Evolutionary conservation across 2,113 vertebrate genomes (phyloP), one percentile per base, ranked within the genome.

Genomic region (Peromyscus maniculatus): DNA sequence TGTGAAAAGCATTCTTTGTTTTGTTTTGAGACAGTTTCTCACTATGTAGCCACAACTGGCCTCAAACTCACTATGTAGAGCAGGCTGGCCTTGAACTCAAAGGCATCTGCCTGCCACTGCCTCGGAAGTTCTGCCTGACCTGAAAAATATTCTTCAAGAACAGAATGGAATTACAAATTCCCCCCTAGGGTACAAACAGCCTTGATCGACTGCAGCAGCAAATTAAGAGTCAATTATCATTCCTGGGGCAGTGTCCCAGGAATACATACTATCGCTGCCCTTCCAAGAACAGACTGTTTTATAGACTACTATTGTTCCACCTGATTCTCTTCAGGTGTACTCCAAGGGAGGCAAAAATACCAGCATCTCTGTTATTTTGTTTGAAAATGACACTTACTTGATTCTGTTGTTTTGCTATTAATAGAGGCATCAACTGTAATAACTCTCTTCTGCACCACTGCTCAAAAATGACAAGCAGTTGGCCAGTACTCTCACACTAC

Each of bases 381-480:
- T 66, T 72, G 89, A 92, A 95, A 93, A 94, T 17, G 13, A 12
- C 1, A 64, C 49, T 55, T 64, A 79, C 39, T 72, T 72, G 17
- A 49, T 92, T 87, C 89, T 80, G 71, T 59, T 17, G 26, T 88
- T 90, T 69, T 91, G 46, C 21, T 91, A 75, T 92, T 95, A 62
- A 91, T 12, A 59, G 43, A 57, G 24, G 75, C 31, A 91, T 49
- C 55, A 83, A 62, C 11, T 36, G 67, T 64, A 79, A 72, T 52
- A 74, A 90, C 79, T 89, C 64, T 72, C 46, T 33, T 57, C 75
- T 91, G 39, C 59, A 69, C 12, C 17, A 26, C 46, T 78, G 52
- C 66, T 96, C 95, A 82, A 82, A 92, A 74, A 69, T 82, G 72
- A 84, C 33, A 95, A 89, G 88, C 75, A 52, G 79, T 43, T 15